A percentile compares a stretch with the other conserved stretches of the same genome.
Evolutionary conservation across 2,888 invertebrate genomes (phyloP).

Genomic region (Sympetrum striolatum): DNA sequence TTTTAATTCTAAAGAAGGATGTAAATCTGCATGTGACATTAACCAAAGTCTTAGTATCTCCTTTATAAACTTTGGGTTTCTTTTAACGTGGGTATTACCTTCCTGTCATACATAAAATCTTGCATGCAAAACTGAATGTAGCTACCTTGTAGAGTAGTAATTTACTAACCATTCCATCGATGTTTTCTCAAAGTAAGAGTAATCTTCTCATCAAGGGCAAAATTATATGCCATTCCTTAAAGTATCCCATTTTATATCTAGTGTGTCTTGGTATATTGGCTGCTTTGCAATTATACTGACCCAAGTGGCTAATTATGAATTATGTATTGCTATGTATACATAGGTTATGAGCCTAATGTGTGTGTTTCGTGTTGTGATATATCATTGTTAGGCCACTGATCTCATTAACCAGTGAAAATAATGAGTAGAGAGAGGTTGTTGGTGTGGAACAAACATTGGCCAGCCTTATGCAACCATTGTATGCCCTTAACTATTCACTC

Average conservation of each 20-base stretch:
- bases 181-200: constrained; percentile 21
- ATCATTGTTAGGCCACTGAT: constrained; percentile 43
- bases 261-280: constrained; percentile 16
- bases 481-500: constrained; percentile 20
- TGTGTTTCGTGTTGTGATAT: constrained; percentile 42
- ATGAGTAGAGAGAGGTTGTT: constrained; percentile 12
- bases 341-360: constrained; percentile 41
- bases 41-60: neutral
- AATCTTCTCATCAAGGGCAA: constrained; percentile 28
- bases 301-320: constrained; percentile 38
- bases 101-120: neutral
- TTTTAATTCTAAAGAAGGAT: neutral
- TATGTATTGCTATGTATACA: constrained; percentile 33
- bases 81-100: constrained; percentile 16
- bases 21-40: neutral
- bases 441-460: neutral
- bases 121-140: constrained; percentile 23
- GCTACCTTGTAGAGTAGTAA: constrained; percentile 12
- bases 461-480: constrained; percentile 12
- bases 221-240: constrained; percentile 1
- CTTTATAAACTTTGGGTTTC: neutral
- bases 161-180: constrained; percentile 42
- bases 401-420: constrained; percentile 44
- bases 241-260: neutral
- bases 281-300: constrained; percentile 42